Evolutionary conservation across 2,888 invertebrate genomes (phyloP), one percentile per base, ranked within the genome.

Genomic region (Mylabris sibirica): DNA sequence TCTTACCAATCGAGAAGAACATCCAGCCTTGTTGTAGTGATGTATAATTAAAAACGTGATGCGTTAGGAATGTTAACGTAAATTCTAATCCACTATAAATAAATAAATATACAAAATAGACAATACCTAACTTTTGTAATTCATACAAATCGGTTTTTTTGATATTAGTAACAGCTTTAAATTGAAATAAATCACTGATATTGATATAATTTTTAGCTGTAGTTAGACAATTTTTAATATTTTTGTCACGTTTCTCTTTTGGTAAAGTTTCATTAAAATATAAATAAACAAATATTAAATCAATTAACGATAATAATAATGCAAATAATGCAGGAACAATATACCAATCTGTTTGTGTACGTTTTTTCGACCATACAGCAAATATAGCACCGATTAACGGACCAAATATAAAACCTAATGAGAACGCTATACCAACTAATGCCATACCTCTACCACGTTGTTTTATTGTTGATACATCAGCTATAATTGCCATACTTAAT

Each of bases 1-100:
- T n/a, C n/a, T 85, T 83, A 85, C 98, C 99, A 79, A 97, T 95
- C 66, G 93, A 93, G 78, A 98, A 90, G 84, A 98, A 99, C 96
- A 99, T 97, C 89, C 94, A 95, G 6, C 99, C 99, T 86, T 99
- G 99, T 84, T 98, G 94, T 93, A 97, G 95, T 60, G 97, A 95
- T 66, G 92, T 92, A 83, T 95, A 98, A 64, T 92, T 89, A 84
- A 98, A 98, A 49, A 93, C 90, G 79, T 96, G 92, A 86, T 98
- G 98, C 65, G 97, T 97, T 61, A 99, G 88, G 87, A 99, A 99
- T 65, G 98, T 97, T 41, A 99, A 87, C 0, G 99, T 99, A 83
- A 98, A 99, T 86, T 99, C 99, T 67, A 99, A 87, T 2, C 98
- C 99, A 65, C 98, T 98, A 85, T 97, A 98, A 70, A 97, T 88